Base-by-base conservation (phyloP, 2,113 vertebrate species). In the Paraplagusia blochii region DNA sequence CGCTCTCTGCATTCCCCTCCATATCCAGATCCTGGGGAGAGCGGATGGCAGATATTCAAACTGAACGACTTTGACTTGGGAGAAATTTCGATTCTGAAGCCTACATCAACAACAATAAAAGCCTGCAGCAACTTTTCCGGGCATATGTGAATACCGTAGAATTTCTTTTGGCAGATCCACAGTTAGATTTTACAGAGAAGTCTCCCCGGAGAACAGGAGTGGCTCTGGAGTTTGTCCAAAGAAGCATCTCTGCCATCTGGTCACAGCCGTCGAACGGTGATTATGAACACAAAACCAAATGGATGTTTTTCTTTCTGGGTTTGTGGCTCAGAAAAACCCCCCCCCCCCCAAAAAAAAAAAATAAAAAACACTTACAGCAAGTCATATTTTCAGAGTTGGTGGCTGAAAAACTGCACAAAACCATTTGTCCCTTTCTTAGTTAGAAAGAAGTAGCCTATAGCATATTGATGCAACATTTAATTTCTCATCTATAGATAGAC, bases 211-310 rank as follows among this genome's bases (percentile, higher is more conserved):
- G 76, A 77, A 65, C 65, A 72, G 64, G 71, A 72, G 72, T 76
- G 58, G 56, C 61, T 72, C 48, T 87, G 85, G 85, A 83, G 63
- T 72, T 58, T 69, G 68, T 83, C 85, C 85, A 87, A 79, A 60
- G 69, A 58, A 51, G 66, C 73, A 64, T 72, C 64, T 48, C 35
- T 76, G 79, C 82, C 84, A 85, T 87, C 87, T 87, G 84, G 75
- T 83, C 73, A 69, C 61, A 83, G 68, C 73, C 63, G 69, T 62
- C 66, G 76, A 68, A 79, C 69, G 69, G 72, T 76, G 66, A 82
- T 79, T 83, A 74, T 62, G 50, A 69, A 58, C 71, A 73, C 52
- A 58, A 29, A 50, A 77, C 62, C 63, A 65, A 80, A 83, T 67
- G 51, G 61, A 78, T 68, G 51, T 49, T 54, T 63, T 58, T 71